Conservation (phyloP, 2,888 invertebrate species). For the Venusia cambrica region DNA sequence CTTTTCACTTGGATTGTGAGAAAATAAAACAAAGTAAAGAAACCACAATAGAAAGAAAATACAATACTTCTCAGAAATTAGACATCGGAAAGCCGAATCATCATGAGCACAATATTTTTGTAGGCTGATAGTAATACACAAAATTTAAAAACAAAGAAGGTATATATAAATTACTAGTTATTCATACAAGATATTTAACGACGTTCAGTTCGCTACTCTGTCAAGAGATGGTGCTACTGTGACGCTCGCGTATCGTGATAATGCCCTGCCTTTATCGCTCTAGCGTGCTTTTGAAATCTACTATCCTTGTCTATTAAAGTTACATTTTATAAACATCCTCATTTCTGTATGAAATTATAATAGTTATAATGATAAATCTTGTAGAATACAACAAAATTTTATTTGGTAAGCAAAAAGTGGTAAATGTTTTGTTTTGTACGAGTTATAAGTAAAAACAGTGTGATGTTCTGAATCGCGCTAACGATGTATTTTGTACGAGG, state of each 20-base stretch:
- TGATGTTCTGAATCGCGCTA: slow-evolving; percentile 11
- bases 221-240: slow-evolving; percentile 15
- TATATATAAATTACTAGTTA: too few species aligned
- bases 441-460: not conserved
- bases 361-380: not conserved
- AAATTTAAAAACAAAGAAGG: too few species aligned
- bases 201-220: not conserved
- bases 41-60: too few species aligned
- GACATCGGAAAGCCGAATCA: too few species aligned
- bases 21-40: too few species aligned
- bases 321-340: not conserved
- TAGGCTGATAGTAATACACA: too few species aligned
- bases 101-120: too few species aligned
- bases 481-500: not conserved
- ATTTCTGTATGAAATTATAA: not conserved
- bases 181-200: too few species aligned
- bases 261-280: slow-evolving; percentile 9
- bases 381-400: not conserved
- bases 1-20: too few species aligned
- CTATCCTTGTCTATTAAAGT: slow-evolving; percentile 4
- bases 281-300: not conserved
- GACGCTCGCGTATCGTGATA: not conserved
- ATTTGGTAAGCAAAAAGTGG: slow-evolving; percentile 7
- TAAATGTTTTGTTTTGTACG: not conserved
- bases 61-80: too few species aligned